Conservation (phyloP, 2,888 invertebrate species). For the Euplagia quadripunctaria region DNA sequence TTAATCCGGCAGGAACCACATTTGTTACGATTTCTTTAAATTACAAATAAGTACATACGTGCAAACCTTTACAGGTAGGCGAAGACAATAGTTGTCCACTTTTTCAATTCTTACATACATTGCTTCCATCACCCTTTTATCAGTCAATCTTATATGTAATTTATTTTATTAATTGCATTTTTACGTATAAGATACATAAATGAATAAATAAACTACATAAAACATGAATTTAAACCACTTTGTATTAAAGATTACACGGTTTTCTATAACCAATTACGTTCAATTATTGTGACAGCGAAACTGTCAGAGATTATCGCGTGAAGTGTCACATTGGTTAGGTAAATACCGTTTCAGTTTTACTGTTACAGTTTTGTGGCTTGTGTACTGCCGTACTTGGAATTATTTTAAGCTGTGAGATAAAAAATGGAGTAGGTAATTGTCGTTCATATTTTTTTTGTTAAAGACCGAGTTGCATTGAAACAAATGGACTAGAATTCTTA, state of each 20-base stretch:
- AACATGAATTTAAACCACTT: not conserved
- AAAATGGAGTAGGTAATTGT: conserved; percentile 2
- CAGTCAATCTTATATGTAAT: not conserved
- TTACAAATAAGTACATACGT: too few species aligned
- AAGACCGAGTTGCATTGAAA: not conserved
- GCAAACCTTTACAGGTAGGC: too few species aligned
- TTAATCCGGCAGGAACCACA: too few species aligned
- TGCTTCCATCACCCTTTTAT: too few species aligned
- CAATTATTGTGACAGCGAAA: conserved; percentile 40
- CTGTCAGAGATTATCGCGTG: conserved; percentile 39
- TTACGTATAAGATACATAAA: not conserved
- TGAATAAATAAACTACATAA: not conserved
- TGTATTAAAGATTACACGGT: conserved; percentile 20
- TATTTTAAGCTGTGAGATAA: conserved; percentile 1
- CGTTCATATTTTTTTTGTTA: not conserved
- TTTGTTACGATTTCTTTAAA: too few species aligned
- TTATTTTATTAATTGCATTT: not conserved
- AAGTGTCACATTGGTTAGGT: conserved; percentile 52
- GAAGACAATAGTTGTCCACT: too few species aligned
- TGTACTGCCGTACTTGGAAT: not conserved
- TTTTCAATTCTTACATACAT: too few species aligned
- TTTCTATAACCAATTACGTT: conserved; percentile 25
- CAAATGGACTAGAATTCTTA: conserved; percentile 1
- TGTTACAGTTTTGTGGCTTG: conserved; percentile 38
- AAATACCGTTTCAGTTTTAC: conserved; percentile 54